Conservation (phyloP, 2,888 invertebrate genomes). For the Tryphoninae sp. region DNA sequence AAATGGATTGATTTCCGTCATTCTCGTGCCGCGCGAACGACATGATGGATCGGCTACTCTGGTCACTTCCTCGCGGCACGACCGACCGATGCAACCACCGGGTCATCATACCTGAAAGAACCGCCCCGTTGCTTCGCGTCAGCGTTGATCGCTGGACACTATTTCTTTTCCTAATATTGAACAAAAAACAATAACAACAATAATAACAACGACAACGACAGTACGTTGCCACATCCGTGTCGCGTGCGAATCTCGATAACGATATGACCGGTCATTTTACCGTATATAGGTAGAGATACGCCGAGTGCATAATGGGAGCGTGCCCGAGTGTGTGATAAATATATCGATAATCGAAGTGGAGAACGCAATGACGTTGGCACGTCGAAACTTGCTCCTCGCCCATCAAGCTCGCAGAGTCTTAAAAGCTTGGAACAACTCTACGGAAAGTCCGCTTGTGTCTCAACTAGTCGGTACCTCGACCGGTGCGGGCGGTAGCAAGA, state of each 20-base stretch:
- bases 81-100: neutral
- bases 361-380: conserved; percentile 46
- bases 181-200: neutral
- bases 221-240: too few species aligned
- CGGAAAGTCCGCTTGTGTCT: conserved; percentile 39
- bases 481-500: conserved; percentile 9
- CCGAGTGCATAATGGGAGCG: neutral
- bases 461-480: conserved; percentile 24
- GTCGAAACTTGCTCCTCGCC: conserved; percentile 13
- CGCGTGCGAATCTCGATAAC: too few species aligned
- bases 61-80: neutral
- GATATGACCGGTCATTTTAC: neutral
- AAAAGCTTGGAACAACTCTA: conserved; percentile 58
- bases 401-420: conserved; percentile 18
- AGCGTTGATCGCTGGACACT: conserved; percentile 10
- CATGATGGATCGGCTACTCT: conserved; percentile 71
- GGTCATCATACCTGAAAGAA: conserved; percentile 6
- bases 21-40: conserved; percentile 59
- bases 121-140: neutral
- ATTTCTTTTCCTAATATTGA: neutral
- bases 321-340: conserved; percentile 10
- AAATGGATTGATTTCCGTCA: conserved; percentile 77
- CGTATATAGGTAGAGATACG: neutral
- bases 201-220: too few species aligned
- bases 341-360: conserved; percentile 18